A percentile compares a stretch with the other conserved stretches of the same genome.
These are phyloP conservation scores for Tachuris rubrigastra DNA, from an alignment of 2,113 vertebrate species.

Conservation along the genomic window DNA sequence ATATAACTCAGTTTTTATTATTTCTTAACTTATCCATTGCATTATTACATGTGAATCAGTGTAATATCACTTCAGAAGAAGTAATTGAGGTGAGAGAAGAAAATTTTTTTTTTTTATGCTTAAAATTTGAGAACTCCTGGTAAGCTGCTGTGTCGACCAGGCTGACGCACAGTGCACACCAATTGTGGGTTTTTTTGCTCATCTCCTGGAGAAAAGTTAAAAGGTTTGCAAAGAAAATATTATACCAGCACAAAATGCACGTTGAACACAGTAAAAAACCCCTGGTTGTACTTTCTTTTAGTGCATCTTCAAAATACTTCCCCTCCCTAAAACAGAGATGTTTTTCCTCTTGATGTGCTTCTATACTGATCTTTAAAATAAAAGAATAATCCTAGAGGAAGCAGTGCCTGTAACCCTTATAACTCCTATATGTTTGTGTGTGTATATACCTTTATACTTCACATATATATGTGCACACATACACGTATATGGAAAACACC, in stretches of 20 bases:
- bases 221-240: constrained; percentile 33
- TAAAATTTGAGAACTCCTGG: constrained; percentile 42
- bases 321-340: not conserved
- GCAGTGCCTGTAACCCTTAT: not conserved
- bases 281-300: constrained; percentile 36
- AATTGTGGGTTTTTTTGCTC: constrained; percentile 40
- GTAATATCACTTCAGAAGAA: not conserved
- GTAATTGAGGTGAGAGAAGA: constrained; percentile 1
- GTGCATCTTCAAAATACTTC: not conserved
- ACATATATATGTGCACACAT: too few species aligned
- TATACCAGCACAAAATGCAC: constrained; percentile 21
- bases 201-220: constrained; percentile 57
- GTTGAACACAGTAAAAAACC: constrained; percentile 24
- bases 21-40: not conserved
- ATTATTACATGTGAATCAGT: not conserved
- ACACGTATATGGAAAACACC: not conserved
- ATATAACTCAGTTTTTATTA: not conserved
- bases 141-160: not conserved
- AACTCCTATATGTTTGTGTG: not conserved
- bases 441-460: not conserved
- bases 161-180: constrained; percentile 12
- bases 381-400: not conserved
- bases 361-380: not conserved
- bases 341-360: not conserved
- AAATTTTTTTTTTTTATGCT: not conserved